These are phyloP conservation scores for Penaeus japonicus DNA, from an alignment of 1,140 invertebrate species.

Conservation along the genomic window DNA sequence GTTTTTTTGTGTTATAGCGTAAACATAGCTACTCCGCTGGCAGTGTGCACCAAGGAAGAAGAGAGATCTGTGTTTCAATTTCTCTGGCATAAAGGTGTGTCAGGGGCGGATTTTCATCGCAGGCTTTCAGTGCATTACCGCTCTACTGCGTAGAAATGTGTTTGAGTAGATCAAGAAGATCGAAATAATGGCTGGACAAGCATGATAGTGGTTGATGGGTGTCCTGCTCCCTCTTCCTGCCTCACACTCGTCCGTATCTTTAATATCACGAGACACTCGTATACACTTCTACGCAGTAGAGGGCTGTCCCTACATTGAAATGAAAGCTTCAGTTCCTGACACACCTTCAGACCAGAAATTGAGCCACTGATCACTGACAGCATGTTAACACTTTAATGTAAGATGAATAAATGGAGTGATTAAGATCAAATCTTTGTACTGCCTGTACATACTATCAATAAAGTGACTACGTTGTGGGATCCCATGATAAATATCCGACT, in stretches of 20 bases:
- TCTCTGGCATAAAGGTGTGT: background rate
- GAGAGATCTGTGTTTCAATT: background rate
- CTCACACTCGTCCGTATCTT: background rate
- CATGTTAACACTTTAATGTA: background rate
- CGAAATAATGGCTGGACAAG: background rate
- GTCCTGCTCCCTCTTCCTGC: background rate
- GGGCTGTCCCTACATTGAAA: background rate
- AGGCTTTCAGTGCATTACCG: background rate
- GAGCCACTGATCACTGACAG: background rate
- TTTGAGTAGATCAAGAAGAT: background rate
- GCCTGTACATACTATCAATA: too few relatives aligned
- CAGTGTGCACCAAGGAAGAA: background rate
- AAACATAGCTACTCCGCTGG: background rate
- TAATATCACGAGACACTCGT: background rate
- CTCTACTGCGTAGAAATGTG: too few relatives aligned
- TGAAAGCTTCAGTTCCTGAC: too few relatives aligned
- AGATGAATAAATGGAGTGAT: background rate
- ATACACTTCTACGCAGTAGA: background rate
- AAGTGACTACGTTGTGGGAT: too few relatives aligned
- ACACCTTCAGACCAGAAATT: background rate
- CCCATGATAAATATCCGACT: too few relatives aligned
- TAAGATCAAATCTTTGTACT: too few relatives aligned
- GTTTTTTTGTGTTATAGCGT: background rate
- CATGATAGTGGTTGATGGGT: background rate
- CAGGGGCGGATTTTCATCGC: background rate